Conservation (phyloP, 2,797 vertebrate species). For the Lacerta bilineata region DNA sequence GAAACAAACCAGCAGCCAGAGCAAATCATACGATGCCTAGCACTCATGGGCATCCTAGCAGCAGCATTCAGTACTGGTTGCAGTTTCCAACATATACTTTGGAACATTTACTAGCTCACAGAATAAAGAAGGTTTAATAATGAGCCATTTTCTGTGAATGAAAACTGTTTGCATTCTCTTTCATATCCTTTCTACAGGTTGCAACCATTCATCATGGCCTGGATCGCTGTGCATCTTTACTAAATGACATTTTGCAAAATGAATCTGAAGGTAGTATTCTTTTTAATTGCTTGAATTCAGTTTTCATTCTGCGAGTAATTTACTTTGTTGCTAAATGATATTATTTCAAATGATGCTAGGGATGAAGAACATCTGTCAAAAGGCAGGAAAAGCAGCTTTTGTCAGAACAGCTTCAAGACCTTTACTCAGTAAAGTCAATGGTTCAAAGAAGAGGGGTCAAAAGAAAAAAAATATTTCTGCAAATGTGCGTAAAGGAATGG, state of each 20-base stretch:
- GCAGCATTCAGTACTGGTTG: too few relatives aligned
- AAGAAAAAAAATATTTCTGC: constrained; percentile 73
- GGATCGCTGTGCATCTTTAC: constrained; percentile 89
- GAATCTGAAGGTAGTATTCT: constrained; percentile 82
- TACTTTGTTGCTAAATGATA: constrained; percentile 35
- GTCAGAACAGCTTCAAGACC: constrained; percentile 72
- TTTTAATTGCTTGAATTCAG: not conserved
- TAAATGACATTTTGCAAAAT: constrained; percentile 85
- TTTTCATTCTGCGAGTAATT: constrained; percentile 11
- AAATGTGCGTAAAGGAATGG: constrained; percentile 76
- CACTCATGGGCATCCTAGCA: too few relatives aligned
- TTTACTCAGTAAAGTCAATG: constrained; percentile 71
- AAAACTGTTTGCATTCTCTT: constrained; percentile 45
- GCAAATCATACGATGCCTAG: too few relatives aligned
- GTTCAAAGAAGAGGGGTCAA: constrained; percentile 76
- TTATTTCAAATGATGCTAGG: constrained; percentile 73
- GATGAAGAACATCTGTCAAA: constrained; percentile 61
- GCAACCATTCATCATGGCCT: constrained; percentile 82
- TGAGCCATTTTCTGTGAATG: not conserved
- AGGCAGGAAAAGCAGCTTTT: constrained; percentile 57
- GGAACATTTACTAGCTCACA: not conserved
- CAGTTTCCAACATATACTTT: not conserved
- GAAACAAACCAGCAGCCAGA: too few relatives aligned
- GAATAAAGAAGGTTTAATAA: not conserved
- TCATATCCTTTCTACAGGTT: constrained; percentile 79